Conservation (phyloP, 2,113 vertebrate species). For the Pagrus major region DNA sequence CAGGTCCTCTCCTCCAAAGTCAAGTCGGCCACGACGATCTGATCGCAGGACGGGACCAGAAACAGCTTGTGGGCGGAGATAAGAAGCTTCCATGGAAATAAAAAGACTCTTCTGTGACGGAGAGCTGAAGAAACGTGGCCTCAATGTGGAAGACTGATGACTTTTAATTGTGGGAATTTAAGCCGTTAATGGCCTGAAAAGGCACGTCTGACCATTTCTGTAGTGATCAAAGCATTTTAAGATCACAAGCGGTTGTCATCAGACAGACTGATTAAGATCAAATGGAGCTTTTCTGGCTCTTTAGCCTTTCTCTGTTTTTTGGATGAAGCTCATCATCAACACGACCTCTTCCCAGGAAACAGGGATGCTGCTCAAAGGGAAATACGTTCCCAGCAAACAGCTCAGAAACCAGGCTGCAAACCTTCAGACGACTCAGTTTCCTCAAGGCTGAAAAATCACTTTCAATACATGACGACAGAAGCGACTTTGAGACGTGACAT, state of each 20-base stretch:
- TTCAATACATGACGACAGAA: neutral
- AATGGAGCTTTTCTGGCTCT: conserved; percentile 12
- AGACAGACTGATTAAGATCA: conserved; percentile 1
- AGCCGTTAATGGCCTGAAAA: conserved; percentile 7
- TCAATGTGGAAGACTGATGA: neutral
- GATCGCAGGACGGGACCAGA: conserved; percentile 52
- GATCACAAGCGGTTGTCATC: conserved; percentile 1
- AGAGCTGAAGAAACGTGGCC: neutral
- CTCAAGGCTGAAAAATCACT: neutral
- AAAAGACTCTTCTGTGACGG: neutral
- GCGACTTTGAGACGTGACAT: neutral
- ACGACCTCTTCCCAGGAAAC: conserved; percentile 6
- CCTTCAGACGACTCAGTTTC: neutral
- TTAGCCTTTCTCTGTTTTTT: conserved; percentile 1
- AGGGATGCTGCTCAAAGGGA: neutral
- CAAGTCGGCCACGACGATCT: conserved; percentile 87
- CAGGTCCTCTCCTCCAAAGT: conserved; percentile 93
- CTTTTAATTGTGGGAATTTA: conserved; percentile 2
- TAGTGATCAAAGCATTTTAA: conserved; percentile 37
- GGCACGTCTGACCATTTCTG: neutral
- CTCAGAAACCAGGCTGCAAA: conserved; percentile 4
- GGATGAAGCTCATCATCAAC: conserved; percentile 1
- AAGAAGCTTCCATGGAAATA: neutral
- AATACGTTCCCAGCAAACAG: conserved; percentile 5
- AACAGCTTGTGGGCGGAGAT: neutral